Evolutionary conservation across 2,888 invertebrate species (phyloP).

Genomic region (Neoitamus cyanurus): DNA sequence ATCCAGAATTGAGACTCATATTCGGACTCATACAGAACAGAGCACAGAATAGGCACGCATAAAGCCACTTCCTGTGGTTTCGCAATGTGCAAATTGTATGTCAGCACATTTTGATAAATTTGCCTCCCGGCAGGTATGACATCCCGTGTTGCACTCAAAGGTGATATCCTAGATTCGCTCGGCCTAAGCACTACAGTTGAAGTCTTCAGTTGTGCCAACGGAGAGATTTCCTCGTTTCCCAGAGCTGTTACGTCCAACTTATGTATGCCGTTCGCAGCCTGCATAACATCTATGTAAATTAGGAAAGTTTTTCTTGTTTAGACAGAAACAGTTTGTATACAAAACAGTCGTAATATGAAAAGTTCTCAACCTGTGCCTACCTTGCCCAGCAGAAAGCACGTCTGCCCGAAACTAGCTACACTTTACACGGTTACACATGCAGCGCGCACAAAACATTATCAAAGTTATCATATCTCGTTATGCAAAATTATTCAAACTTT

Average conservation of each 20-base stretch:
- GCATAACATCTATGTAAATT: conserved; percentile 70
- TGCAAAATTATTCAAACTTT: conserved; percentile 50
- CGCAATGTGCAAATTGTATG: conserved; percentile 84
- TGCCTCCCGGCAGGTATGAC: conserved; percentile 87
- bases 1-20: conserved; percentile 98
- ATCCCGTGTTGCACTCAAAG: conserved; percentile 82
- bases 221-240: conserved; percentile 83
- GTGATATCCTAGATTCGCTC: conserved; percentile 80
- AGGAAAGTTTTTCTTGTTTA: conserved; percentile 37
- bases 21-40: conserved; percentile 93
- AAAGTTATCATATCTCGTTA: conserved; percentile 43
- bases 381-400: not conserved
- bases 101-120: conserved; percentile 89
- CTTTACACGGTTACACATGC: not conserved
- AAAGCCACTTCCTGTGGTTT: conserved; percentile 87
- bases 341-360: conserved; percentile 33
- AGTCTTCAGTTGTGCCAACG: conserved; percentile 78
- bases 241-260: conserved; percentile 77
- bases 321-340: conserved; percentile 7
- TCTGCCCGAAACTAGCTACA: conserved; percentile 7
- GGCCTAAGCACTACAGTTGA: conserved; percentile 83
- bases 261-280: conserved; percentile 80
- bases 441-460: conserved; percentile 16
- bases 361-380: conserved; percentile 14
- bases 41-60: conserved; percentile 82